Base-by-base conservation (phyloP, 2,888 invertebrate species). In the Cephus nigrinus region DNA sequence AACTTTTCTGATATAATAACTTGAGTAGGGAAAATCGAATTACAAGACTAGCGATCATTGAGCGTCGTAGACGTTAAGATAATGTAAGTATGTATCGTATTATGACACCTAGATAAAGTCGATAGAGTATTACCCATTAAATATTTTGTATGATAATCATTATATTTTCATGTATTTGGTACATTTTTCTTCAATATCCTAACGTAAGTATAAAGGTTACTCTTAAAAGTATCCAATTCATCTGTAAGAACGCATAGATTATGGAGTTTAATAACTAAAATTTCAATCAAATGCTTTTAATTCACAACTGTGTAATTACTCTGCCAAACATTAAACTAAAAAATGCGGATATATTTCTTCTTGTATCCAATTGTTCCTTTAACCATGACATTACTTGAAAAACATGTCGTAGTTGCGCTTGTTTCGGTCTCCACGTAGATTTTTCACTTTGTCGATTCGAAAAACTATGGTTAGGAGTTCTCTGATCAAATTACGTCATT, bases 51-150 rank as follows among this genome's bases (percentile, higher is more conserved):
- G 55, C 55, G 55, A 55, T 23, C 9, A 23, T 55, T 23, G 2
- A 55, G 23, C 55, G 9, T 55, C 55, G 9, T 55, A 55, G 55
- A 15, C 55, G 23, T 55, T 55, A 55, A 55, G 23, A 23, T 55
- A 55, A 55, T 55, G 23, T 55, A 40, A 40, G 40, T 40, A 55
- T 15, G 55, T 55, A 55, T 23, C 2, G 9, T 55, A 23, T 55
- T 55, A 23, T 55, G 55, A 23, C 55, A 55, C 1, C 23, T 55
- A 55, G 55, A 23, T 55, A 55, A 55, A 55, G 23, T 55, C 23
- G 23, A 55, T 55, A 55, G 30, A 71, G 31, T 31, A 71, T 71
- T 71, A 71, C 31, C 71, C 71, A 71, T 71, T 71, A 71, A 71
- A 31, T 32, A 71, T 33, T 32, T 71, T 71, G 71, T 71, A 33